phyloP scores from a whole-genome alignment of 2,797 vertebrate species.

The Gymnothorax reevesii region DNA sequence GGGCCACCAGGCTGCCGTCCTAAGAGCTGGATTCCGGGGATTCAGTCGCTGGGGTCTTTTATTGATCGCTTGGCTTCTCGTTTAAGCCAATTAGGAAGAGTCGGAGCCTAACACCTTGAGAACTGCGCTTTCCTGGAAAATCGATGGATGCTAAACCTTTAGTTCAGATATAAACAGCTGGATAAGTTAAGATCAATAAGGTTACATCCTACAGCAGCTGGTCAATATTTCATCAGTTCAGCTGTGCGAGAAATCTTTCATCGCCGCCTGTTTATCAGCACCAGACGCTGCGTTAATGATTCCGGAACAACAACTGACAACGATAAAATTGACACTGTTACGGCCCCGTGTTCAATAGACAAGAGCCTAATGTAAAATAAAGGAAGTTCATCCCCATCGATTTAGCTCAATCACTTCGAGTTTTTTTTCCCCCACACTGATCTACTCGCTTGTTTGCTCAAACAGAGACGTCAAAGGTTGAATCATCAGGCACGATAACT shows the following conservation, averaged over 20 bases:
- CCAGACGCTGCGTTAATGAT: slow-evolving; percentile 66
- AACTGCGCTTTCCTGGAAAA: slow-evolving; percentile 67
- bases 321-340: slow-evolving; percentile 66
- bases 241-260: slow-evolving; percentile 42
- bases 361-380: slow-evolving; percentile 52
- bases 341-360: slow-evolving; percentile 61
- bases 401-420: slow-evolving; percentile 58
- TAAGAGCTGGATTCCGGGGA: not conserved
- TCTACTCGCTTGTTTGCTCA: slow-evolving; percentile 52
- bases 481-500: slow-evolving; percentile 42
- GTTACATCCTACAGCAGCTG: slow-evolving; percentile 70
- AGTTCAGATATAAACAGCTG: slow-evolving; percentile 82
- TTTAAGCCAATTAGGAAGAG: slow-evolving; percentile 72
- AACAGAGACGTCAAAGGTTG: slow-evolving; percentile 45
- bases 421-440: slow-evolving; percentile 50
- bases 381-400: slow-evolving; percentile 67
- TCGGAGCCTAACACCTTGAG: slow-evolving; percentile 71
- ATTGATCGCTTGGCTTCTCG: slow-evolving; percentile 24
- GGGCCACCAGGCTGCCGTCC: not conserved
- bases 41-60: not conserved
- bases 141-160: slow-evolving; percentile 78
- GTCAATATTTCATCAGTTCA: slow-evolving; percentile 76
- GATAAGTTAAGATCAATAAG: slow-evolving; percentile 80
- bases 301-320: slow-evolving; percentile 52
- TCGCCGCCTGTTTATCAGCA: slow-evolving; percentile 34